phyloP scores from a whole-genome alignment of 92 coral and sea anemone species.

The Phymanthus crucifer region DNA sequence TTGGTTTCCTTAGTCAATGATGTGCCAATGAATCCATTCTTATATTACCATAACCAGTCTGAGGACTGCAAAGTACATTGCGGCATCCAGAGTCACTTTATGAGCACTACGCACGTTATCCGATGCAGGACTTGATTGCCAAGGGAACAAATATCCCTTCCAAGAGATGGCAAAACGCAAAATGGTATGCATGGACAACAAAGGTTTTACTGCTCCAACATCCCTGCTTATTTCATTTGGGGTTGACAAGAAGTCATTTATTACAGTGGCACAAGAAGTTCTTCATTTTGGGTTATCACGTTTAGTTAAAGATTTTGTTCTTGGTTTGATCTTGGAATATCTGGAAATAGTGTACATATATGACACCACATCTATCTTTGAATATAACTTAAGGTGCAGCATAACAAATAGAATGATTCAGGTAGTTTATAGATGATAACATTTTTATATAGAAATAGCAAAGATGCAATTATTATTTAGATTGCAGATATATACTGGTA shows the following conservation, averaged over 20 bases:
- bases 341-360: neutral
- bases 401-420: too few species aligned
- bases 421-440: neutral
- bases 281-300: neutral
- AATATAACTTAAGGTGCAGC: neutral
- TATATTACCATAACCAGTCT: too few species aligned
- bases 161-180: too few species aligned
- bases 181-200: too few species aligned
- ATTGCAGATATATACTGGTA: neutral
- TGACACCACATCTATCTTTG: neutral
- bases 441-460: neutral
- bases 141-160: too few species aligned
- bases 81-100: too few species aligned
- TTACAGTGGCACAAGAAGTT: neutral
- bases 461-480: neutral
- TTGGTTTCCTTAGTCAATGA: slow-evolving; percentile 29
- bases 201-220: too few species aligned
- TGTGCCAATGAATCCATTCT: slow-evolving; percentile 29
- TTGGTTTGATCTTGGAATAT: neutral
- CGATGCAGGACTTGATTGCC: too few species aligned
- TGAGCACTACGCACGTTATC: too few species aligned
- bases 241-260: neutral
- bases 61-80: too few species aligned
- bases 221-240: too few species aligned
- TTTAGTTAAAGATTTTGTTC: neutral